Percentiles rank a stretch among this genome's conserved stretches.
These are phyloP conservation scores for Nasonia longicornis DNA, from an alignment of 1,140 invertebrate species.

Conservation along the genomic window DNA sequence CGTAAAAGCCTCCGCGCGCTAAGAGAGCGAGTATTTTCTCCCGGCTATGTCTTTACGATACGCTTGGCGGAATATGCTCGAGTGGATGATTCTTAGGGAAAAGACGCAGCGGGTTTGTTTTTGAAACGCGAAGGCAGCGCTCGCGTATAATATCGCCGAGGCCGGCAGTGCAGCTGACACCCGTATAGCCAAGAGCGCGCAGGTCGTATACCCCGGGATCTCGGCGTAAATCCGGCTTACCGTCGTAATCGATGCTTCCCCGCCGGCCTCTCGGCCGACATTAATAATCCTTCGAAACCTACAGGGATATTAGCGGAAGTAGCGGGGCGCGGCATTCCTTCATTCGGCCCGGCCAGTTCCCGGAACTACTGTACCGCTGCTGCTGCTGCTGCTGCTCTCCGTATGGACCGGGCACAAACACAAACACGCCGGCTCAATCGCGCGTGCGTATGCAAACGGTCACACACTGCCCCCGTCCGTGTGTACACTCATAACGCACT, in stretches of 20 bases:
- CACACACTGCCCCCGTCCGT: neutral
- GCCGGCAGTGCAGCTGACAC: neutral
- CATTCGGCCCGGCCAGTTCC: neutral
- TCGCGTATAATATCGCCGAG: neutral
- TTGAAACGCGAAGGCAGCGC: neutral
- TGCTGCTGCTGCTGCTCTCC: neutral
- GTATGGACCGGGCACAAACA: neutral
- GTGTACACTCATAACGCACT: neutral
- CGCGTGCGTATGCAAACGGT: neutral
- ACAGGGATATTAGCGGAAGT: constrained; percentile 42
- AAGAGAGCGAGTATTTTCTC: neutral
- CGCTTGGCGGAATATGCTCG: neutral
- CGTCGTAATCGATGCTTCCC: constrained; percentile 20
- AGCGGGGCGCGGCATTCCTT: constrained; percentile 18
- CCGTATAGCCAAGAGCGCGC: neutral
- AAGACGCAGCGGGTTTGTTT: neutral
- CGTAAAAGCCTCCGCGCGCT: constrained; percentile 15
- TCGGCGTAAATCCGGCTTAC: constrained; percentile 12
- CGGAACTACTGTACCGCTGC: neutral
- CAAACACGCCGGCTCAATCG: neutral
- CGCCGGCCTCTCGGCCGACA: neutral
- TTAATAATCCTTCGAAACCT: constrained; percentile 44
- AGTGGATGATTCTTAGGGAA: neutral
- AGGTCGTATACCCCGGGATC: neutral
- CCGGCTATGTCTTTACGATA: neutral